Percentiles rank a stretch among this genome's conserved stretches.
These are phyloP conservation scores for Eptesicus fuscus DNA, from an alignment of 2,113 vertebrate species.

Conservation along the genomic window DNA sequence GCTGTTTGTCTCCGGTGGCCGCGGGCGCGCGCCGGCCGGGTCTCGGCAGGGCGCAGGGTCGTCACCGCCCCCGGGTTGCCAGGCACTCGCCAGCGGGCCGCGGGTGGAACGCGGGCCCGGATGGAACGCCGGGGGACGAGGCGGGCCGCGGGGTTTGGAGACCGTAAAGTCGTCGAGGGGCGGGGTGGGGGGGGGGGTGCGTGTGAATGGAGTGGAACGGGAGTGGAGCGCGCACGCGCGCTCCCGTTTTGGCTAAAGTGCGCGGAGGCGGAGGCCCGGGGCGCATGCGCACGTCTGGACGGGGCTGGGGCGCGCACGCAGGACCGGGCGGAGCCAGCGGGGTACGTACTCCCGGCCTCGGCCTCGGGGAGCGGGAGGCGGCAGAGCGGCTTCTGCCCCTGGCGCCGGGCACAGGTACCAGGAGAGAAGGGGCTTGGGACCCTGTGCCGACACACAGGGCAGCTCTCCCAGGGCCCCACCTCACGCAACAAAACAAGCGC, in stretches of 20 bases:
- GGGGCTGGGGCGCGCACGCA: slow-evolving; percentile 42
- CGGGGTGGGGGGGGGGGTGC: too few species aligned
- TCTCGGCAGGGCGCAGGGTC: not conserved
- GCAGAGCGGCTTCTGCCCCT: not conserved
- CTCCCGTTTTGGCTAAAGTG: not conserved
- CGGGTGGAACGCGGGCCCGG: not conserved
- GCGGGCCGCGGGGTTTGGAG: not conserved
- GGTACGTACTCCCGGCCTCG: not conserved
- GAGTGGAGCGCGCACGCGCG: not conserved
- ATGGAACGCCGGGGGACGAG: not conserved
- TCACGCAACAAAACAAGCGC: not conserved
- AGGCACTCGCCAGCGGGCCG: not conserved
- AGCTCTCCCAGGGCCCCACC: not conserved
- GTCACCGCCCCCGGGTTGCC: not conserved
- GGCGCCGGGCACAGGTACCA: fast-evolving
- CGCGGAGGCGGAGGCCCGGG: not conserved
- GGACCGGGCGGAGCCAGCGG: not conserved
- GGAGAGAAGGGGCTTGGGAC: not conserved
- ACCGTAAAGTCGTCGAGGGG: slow-evolving; percentile 46
- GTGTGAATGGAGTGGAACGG: not conserved
- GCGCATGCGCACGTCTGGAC: slow-evolving; percentile 60
- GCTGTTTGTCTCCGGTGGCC: slow-evolving; percentile 17
- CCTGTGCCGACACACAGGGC: too few species aligned
- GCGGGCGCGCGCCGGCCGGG: not conserved
- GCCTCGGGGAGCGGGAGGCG: not conserved